Evolutionary conservation across 2,888 invertebrate species (phyloP), one percentile per base, ranked within the genome.

Genomic region (Autographa gamma): DNA sequence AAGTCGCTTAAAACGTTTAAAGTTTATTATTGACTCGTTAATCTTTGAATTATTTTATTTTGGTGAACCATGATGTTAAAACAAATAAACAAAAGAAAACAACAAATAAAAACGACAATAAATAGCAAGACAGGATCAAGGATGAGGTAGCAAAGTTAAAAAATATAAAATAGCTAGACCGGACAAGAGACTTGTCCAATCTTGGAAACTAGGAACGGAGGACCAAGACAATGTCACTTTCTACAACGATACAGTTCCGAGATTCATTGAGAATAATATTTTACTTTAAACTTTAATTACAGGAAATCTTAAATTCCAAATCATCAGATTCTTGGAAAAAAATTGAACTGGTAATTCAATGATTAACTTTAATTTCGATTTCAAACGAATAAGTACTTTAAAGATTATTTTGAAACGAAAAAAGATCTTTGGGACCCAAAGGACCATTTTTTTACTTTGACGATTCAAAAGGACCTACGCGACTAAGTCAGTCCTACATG

Each of bases 81-180:
- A 75, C 60, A 79, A 9, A 73, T 64, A 62, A 3, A 58, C 64
- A 69, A 18, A 65, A 38, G 43, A 73, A 68, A 71, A 67, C 64
- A 72, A 77, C 43, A 62, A 80, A 66, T 13, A 67, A 69, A 71
- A 78, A 71, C 71, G 71, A 74, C 77, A 76, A 61, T 73, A 71
- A 65, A 71, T 60, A 75, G 74, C 73, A 75, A 73, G 69, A 71
- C 70, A 76, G 71, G 68, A 81, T 52, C 63, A 34, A 41, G 69
- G 73, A 65, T 56, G 56, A 63, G 68, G 63, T 38, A 61, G 66
- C 52, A 60, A 74, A 54, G 66, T 69, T 63, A 72, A 9, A 71
- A 78, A 69, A n/a, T 43, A 8, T 16, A 14, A 71, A 62, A 65
- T 60, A 73, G 70, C 59, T 7, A 66, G 70, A 73, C 6, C 0